Evolutionary conservation across 2,888 invertebrate genomes (phyloP), one percentile per base, ranked within the genome.

Genomic region (Sesia bembeciformis): DNA sequence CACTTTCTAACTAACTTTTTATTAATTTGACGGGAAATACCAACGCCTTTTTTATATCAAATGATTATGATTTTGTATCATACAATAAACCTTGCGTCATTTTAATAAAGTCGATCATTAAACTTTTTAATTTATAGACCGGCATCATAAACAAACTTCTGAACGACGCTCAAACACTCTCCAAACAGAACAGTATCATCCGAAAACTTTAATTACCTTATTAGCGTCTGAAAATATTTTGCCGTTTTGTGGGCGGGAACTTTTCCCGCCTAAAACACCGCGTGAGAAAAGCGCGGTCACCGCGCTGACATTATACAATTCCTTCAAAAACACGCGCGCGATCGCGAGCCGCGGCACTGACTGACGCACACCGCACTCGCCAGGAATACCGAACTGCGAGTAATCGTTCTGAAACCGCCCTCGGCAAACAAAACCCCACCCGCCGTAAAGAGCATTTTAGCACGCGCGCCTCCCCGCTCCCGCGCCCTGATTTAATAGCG

Each of bases 201-300:
- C 23, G 23, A 42, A 56, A 60, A 55, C 53, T 51, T 57, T 55
- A 64, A 64, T 76, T 84, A 90, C 90, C 90, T 90, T 90, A 76
- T 90, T 90, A 76, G 90, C 90, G 89, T 90, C 90, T 76, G 90
- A 90, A 85, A 90, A 90, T 90, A 90, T 90, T 78, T 86, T 90
- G 90, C 66, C 72, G 74, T 70, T 62, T 78, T 76, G 72, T 76
- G 75, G 86, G 88, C 90, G 87, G 89, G 89, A 83, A 81, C 65
- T 78, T 84, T 82, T 86, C 88, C 89, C 87, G 84, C 88, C 85
- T 69, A 77, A 81, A 76, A 72, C 71, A 76, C 74, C 76, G 79
- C 72, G 67, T 61, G 64, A 81, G n/a, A 63, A 68, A 66, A 72
- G 76, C 80, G 83, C 84, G 84, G 79, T 87, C 84, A 87, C 84